A percentile compares a stretch with the other conserved stretches of the same genome.
phyloP scores from a whole-genome alignment of 2,113 vertebrate species.

The Xyliphius kryptos region DNA sequence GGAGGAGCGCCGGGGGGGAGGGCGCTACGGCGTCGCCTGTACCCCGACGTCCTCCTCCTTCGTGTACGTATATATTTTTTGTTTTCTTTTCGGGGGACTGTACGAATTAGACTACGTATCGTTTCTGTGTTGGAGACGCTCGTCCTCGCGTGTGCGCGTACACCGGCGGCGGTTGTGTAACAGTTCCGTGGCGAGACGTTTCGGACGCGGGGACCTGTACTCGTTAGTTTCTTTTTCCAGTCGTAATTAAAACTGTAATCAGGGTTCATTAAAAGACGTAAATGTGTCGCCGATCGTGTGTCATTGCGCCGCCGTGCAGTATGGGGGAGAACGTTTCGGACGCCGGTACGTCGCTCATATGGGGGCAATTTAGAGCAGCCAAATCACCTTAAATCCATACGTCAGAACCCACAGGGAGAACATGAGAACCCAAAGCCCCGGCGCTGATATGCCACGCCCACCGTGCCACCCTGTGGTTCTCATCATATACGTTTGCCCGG shows the following conservation, averaged over 20 bases:
- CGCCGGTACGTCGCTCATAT: too few species aligned
- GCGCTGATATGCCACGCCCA: too few species aligned
- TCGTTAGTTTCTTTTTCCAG: slow-evolving; percentile 59
- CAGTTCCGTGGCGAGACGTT: slow-evolving; percentile 36
- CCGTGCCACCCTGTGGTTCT: too few species aligned
- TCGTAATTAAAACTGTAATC: slow-evolving; percentile 75
- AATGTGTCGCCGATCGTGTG: slow-evolving; percentile 13
- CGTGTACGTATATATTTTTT: slow-evolving; percentile 51
- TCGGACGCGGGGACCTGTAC: slow-evolving; percentile 48
- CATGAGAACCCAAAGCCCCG: too few species aligned
- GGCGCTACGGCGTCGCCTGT: slow-evolving; percentile 32
- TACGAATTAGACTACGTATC: slow-evolving; percentile 56
- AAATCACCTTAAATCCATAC: too few species aligned
- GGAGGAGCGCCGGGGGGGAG: slow-evolving; percentile 42
- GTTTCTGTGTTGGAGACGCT: slow-evolving; percentile 48
- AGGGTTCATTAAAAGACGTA: slow-evolving; percentile 69
- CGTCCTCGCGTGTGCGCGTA: slow-evolving; percentile 26
- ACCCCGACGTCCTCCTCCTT: slow-evolving; percentile 40
- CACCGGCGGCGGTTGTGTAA: slow-evolving; percentile 43
- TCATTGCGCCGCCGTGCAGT: neutral
- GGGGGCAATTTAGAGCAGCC: too few species aligned
- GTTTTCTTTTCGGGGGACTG: slow-evolving; percentile 52
- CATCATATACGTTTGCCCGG: too few species aligned
- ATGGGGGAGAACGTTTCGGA: too few species aligned
- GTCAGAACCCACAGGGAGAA: too few species aligned